Percentiles rank a stretch among this genome's conserved stretches.
phyloP scores from a whole-genome alignment of 2,113 vertebrate species.

The Illadopsis cleaveri region DNA sequence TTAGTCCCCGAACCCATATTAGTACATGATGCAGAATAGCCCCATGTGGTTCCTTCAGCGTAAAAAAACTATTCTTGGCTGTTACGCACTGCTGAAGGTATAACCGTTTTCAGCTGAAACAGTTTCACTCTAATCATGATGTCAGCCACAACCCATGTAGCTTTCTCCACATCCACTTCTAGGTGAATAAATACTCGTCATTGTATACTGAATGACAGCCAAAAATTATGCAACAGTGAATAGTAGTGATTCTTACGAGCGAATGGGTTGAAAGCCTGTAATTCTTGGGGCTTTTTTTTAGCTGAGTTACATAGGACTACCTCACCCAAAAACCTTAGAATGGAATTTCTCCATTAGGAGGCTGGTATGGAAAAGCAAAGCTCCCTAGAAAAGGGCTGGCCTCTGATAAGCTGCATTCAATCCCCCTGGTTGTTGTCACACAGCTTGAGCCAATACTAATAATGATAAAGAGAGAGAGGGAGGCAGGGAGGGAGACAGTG shows the following conservation, averaged over 20 bases:
- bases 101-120: not conserved
- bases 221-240: not conserved
- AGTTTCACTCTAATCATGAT: not conserved
- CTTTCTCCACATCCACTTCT: not conserved
- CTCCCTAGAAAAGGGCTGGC: not conserved
- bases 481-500: not conserved
- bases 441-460: not conserved
- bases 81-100: not conserved
- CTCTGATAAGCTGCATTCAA: not conserved
- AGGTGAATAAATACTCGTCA: not conserved
- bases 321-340: not conserved
- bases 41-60: not conserved
- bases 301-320: not conserved
- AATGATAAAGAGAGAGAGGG: accelerated
- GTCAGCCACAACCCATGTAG: not conserved
- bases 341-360: not conserved
- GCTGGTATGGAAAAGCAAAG: not conserved
- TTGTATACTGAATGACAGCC: not conserved
- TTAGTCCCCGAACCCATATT: not conserved
- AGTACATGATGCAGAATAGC: not conserved
- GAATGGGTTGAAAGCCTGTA: not conserved
- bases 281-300: not conserved
- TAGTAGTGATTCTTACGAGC: not conserved
- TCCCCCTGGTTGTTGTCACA: not conserved
- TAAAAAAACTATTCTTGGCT: not conserved